A percentile compares a stretch with the other conserved stretches of the same genome.
These are phyloP conservation scores for Autographa gamma DNA, from an alignment of 2,888 invertebrate genomes.

Conservation along the genomic window DNA sequence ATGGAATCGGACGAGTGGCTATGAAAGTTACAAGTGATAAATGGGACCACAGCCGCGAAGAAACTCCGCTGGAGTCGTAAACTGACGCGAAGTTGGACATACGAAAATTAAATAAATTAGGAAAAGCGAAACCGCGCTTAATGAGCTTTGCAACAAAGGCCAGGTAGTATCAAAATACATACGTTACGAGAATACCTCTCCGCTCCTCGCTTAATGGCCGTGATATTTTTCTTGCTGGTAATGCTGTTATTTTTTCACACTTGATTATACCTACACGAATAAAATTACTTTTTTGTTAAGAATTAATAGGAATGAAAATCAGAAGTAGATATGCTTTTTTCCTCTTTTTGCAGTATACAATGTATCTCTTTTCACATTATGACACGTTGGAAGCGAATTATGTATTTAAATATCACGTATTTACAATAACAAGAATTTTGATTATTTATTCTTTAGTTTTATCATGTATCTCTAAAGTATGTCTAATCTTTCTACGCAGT, in stretches of 20 bases:
- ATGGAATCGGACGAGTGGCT: slow-evolving; percentile 63
- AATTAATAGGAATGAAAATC: no score
- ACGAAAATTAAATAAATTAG: slow-evolving; percentile 49
- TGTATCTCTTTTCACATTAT: no score
- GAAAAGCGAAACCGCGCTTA: slow-evolving; percentile 29
- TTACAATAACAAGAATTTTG: no score
- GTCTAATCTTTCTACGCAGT: slow-evolving; percentile 45
- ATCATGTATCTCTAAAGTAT: slow-evolving; percentile 8
- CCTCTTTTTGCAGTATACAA: no score
- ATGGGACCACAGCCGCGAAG: slow-evolving; percentile 66
- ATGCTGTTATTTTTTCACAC: slow-evolving; percentile 4
- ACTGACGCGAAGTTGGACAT: slow-evolving; percentile 47
- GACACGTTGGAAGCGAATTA: no score
- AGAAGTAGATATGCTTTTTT: no score
- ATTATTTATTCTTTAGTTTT: neutral
- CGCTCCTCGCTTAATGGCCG: neutral
- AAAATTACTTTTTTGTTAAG: neutral
- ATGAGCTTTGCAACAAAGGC: slow-evolving; percentile 36
- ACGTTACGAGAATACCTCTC: slow-evolving; percentile 18
- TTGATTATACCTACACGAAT: neutral
- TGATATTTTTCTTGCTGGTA: neutral
- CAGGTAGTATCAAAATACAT: slow-evolving; percentile 32
- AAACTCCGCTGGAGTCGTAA: slow-evolving; percentile 58
- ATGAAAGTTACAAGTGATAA: slow-evolving; percentile 73
- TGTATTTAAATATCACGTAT: no score